Evolutionary conservation across 2,113 vertebrate genomes (phyloP).

Genomic region (Gambusia holbrooki): DNA sequence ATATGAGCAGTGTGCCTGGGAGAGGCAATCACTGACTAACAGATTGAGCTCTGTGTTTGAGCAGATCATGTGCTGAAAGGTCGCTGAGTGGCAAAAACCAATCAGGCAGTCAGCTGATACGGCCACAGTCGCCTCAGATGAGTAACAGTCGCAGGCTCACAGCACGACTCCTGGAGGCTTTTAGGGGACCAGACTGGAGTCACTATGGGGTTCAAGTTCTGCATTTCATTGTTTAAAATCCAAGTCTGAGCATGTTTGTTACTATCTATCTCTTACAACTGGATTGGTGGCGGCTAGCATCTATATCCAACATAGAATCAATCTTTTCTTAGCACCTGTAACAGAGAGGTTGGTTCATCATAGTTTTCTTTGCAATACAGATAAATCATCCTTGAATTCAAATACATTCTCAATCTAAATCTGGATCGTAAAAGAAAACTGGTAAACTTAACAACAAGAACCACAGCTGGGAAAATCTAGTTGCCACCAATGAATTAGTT

Average conservation of each 20-base stretch:
- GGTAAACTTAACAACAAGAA: too few relatives aligned
- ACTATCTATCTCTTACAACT: background rate
- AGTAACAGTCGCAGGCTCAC: slow-evolving; percentile 52
- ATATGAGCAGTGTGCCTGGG: slow-evolving; percentile 49
- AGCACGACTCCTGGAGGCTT: slow-evolving; percentile 16
- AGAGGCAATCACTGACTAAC: slow-evolving; percentile 46
- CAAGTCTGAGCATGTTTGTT: background rate
- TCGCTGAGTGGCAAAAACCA: slow-evolving; percentile 58
- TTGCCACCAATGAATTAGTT: too few relatives aligned
- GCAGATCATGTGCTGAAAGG: slow-evolving; percentile 59
- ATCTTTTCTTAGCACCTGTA: background rate
- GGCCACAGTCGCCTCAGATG: slow-evolving; percentile 48
- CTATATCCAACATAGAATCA: background rate
- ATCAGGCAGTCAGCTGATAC: slow-evolving; percentile 70
- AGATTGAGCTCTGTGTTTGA: slow-evolving; percentile 62
- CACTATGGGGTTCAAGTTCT: background rate
- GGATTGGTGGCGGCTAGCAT: background rate
- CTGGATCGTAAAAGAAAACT: too few relatives aligned
- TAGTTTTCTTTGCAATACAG: background rate
- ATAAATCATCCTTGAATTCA: background rate
- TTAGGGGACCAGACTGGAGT: slow-evolving; percentile 8
- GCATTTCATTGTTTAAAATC: background rate
- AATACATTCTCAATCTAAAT: background rate
- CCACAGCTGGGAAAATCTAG: too few relatives aligned
- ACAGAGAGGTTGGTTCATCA: background rate